Evolutionary conservation across 2,797 vertebrate genomes (phyloP), one percentile per base, ranked within the genome.

Genomic region (Cynopterus sphinx): DNA sequence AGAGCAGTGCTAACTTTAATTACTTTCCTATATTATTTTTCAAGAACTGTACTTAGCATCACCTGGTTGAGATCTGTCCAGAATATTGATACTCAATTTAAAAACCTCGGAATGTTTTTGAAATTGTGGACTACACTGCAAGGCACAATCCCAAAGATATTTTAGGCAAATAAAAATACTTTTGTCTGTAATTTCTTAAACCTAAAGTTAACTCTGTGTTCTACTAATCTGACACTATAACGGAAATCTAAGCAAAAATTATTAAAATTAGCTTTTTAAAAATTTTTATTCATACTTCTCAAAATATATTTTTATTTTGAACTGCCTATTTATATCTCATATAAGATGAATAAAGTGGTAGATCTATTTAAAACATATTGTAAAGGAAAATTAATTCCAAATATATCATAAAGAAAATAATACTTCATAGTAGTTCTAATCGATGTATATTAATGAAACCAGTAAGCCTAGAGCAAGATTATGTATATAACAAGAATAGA

Each of bases 251-350:
- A 81, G 39, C 8, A 65, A 78, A 95, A 65, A 36, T 63, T 7
- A 91, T 94, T 71, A 87, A 93, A 92, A 68, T 59, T 2, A 88
- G n/a, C 15, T 41, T 89, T 75, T 9, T 26, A 22, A 87, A 68
- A 59, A 1, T 24, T 61, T 92, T 46, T 63, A 77, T 86, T 91
- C 24, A 6, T 79, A 59, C 9, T 71, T 85, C 13, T 94, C 9
- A 67, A 83, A 85, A 46, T 41, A 10, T 1, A 41, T 46, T n/a
- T 93, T 81, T 84, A 57, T 59, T 82, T 67, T 94, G 7, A 88
- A 26, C 19, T 67, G 4, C n/a, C 41, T 71, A 8, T 79, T 57
- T 39, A 39, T 91, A 81, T 79, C n/a, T 2, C 78, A 51, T 13
- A 7, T 65, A 55, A 41, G 17, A 68, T 74, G 1, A 55, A 7